Evolutionary conservation across 2,888 invertebrate species (phyloP), one percentile per base, ranked within the genome.

Genomic region (Drosophila mimetica): DNA sequence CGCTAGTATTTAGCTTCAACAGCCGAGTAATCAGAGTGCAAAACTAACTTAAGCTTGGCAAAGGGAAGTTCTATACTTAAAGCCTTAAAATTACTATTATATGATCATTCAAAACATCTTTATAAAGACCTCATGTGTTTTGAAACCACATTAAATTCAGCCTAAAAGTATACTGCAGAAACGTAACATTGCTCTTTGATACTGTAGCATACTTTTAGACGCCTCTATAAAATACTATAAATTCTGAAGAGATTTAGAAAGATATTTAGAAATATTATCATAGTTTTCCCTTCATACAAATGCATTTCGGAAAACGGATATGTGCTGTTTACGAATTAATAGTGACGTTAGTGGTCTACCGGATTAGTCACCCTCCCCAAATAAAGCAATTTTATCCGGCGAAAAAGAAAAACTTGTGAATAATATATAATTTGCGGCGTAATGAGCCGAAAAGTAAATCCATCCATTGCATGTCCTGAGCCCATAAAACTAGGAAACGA

Each of bases 401-500:
- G 30, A 30, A 57, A n/a, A 44, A 25, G 30, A 39, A 37, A 51
- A 48, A 53, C 47, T 71, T 71, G 36, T 63, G 79, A 74, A 85
- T 82, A 69, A 72, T 82, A 74, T 81, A 87, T 87, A 81, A 85
- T 81, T 81, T 81, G 48, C 54, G 28, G 20, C 69, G 72, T 66
- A 65, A 67, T 80, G 66, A 79, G 69, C 50, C 36, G 28, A 41
- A 54, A 73, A 70, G 37, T 59, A 76, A 63, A 78, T 70, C 46
- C 41, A 34, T 47, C 46, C 75, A 39, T 76, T 77, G 83, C 83
- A 83, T 84, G 83, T 86, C 61, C 71, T 64, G 36, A 13, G 59
- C 72, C 71, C 85, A 88, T 84, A 80, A 84, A 88, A 74, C 55
- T 88, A 86, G 67, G 83, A 80, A 79, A 71, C 70, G 55, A 75